A percentile compares a stretch with the other conserved stretches of the same genome.
These are phyloP conservation scores for Halcyon smyrnensis DNA, from an alignment of 2,797 vertebrate genomes.

Conservation along the genomic window DNA sequence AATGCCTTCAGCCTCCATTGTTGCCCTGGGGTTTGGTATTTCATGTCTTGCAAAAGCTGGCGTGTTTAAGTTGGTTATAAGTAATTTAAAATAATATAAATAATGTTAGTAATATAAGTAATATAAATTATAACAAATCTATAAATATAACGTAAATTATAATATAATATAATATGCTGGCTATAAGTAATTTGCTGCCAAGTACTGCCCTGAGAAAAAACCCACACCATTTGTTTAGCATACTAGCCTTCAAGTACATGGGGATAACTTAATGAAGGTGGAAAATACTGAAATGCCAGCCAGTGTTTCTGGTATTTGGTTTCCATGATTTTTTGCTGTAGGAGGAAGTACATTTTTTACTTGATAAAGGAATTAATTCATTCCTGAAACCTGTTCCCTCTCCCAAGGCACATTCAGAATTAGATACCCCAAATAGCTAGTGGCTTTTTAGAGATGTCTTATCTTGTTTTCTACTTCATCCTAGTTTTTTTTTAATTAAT, in stretches of 20 bases:
- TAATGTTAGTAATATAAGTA: no score
- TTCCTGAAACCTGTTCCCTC: conserved; percentile 8
- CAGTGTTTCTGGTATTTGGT: neutral
- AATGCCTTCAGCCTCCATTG: neutral
- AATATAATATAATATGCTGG: no score
- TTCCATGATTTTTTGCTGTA: conserved; percentile 21
- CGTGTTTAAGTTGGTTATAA: accelerated
- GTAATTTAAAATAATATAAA: neutral
- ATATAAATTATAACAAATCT: no score
- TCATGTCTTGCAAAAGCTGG: neutral
- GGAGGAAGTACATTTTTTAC: neutral
- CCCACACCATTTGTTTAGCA: neutral
- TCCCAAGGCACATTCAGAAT: neutral
- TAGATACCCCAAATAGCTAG: neutral
- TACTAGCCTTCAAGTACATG: neutral
- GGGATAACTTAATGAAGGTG: neutral
- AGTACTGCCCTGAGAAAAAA: neutral
- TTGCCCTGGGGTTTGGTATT: conserved; percentile 6
- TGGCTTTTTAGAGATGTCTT: neutral
- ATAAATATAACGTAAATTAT: no score
- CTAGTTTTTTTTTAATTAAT: neutral
- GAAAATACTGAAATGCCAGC: neutral
- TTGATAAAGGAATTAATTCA: neutral
- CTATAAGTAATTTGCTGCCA: neutral
- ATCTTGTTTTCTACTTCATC: neutral